These are phyloP conservation scores for Halcyon chelicuti DNA, from an alignment of 2,797 vertebrate species.

Conservation along the genomic window DNA sequence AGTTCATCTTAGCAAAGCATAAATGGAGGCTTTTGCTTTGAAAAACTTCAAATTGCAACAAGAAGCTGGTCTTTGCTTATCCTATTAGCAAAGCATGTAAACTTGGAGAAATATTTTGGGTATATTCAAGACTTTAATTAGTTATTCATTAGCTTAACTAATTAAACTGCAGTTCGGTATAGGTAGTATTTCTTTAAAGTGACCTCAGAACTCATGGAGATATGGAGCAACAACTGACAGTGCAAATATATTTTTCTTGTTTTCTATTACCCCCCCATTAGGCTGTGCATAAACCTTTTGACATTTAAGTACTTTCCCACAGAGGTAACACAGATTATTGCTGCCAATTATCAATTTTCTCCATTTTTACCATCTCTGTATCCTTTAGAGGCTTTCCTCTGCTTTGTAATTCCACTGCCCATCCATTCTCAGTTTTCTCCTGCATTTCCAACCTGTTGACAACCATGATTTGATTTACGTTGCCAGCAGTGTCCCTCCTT, in stretches of 20 bases:
- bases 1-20: background rate
- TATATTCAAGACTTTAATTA: background rate
- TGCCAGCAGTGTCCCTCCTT: background rate
- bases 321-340: background rate
- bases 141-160: constrained; percentile 23
- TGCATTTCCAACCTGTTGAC: constrained; percentile 10
- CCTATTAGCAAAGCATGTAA: background rate
- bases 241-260: background rate
- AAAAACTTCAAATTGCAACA: background rate
- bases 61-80: background rate
- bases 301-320: background rate
- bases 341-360: background rate
- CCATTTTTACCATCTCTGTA: background rate
- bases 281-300: background rate
- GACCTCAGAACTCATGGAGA: background rate
- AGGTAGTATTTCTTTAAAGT: background rate
- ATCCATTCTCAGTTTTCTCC: background rate
- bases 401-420: background rate
- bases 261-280: background rate
- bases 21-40: background rate
- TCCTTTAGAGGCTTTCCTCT: background rate
- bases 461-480: constrained; percentile 7
- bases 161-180: background rate
- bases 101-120: background rate
- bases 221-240: background rate